phyloP scores from a whole-genome alignment of 2,113 vertebrate genomes.

The Isichthys henryi region DNA sequence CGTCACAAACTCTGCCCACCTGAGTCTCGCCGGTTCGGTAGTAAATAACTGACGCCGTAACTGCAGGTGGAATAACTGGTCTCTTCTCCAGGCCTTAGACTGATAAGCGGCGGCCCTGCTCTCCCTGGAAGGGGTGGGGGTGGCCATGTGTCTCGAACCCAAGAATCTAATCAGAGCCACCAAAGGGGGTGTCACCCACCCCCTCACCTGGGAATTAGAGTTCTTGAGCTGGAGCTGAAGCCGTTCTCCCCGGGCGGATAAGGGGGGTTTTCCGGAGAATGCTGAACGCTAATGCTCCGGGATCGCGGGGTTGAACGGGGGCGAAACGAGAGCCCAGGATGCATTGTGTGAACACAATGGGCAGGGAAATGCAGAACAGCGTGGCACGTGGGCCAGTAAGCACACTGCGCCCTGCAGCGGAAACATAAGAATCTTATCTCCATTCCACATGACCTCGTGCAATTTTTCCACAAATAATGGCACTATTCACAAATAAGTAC shows the following conservation, averaged over 20 bases:
- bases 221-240: not conserved
- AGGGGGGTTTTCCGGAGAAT: not conserved
- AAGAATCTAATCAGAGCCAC: slow-evolving; percentile 2
- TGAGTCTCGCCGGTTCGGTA: not conserved
- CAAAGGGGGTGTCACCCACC: not conserved
- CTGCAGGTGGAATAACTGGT: not conserved
- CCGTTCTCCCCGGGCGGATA: not conserved
- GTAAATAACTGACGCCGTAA: not conserved
- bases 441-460: slow-evolving; percentile 23
- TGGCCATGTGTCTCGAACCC: not conserved
- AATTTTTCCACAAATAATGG: slow-evolving; percentile 15
- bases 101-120: not conserved
- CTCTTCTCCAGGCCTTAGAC: not conserved
- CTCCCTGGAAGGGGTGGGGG: not conserved
- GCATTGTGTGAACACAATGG: slow-evolving; percentile 23
- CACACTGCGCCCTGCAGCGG: slow-evolving; percentile 3
- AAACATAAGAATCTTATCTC: slow-evolving; percentile 33
- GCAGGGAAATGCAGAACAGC: not conserved
- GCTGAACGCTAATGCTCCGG: not conserved
- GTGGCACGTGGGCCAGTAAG: not conserved
- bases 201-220: not conserved
- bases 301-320: not conserved
- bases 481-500: slow-evolving; percentile 17
- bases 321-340: slow-evolving; percentile 10
- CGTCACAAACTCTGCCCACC: not conserved